Conservation (phyloP, 2,888 invertebrate genomes). For the Saturnia pavonia region DNA sequence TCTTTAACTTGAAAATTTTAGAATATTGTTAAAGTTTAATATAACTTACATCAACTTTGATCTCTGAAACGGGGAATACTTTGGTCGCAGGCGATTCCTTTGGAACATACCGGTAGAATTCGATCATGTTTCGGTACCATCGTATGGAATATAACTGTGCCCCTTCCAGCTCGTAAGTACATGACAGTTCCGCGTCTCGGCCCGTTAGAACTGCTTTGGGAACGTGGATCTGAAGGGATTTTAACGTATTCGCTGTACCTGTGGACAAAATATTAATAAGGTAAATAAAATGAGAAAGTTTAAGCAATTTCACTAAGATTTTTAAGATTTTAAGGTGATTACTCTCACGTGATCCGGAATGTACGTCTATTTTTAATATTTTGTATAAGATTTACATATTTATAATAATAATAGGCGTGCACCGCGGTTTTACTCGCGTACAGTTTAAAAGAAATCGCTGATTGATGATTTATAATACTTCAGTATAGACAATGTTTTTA, state of each 20-base stretch:
- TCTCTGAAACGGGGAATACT: conserved; percentile 85
- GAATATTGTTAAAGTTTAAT: not conserved
- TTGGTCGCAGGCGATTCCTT: conserved; percentile 87
- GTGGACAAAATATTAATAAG: conserved; percentile 27
- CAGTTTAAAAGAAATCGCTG: too few relatives aligned
- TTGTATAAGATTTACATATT: too few relatives aligned
- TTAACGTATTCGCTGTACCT: conserved; percentile 72
- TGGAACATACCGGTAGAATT: conserved; percentile 89
- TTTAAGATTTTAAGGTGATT: too few relatives aligned
- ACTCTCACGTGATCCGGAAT: too few relatives aligned
- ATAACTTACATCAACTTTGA: conserved; percentile 88
- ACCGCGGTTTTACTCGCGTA: too few relatives aligned
- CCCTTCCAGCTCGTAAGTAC: conserved; percentile 82
- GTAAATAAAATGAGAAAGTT: not conserved
- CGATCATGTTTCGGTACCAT: conserved; percentile 88
- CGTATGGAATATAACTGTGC: conserved; percentile 88
- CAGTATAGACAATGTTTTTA: too few relatives aligned
- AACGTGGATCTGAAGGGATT: conserved; percentile 75
- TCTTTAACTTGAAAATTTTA: too few relatives aligned
- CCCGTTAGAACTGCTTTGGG: conserved; percentile 80
- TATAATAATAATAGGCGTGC: too few relatives aligned
- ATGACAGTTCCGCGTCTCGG: conserved; percentile 74
- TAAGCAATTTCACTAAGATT: too few relatives aligned
- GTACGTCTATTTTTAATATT: too few relatives aligned
- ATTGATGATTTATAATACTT: too few relatives aligned